Base-by-base conservation (phyloP, 2,113 vertebrate species). In the Zapus hudsonius region DNA sequence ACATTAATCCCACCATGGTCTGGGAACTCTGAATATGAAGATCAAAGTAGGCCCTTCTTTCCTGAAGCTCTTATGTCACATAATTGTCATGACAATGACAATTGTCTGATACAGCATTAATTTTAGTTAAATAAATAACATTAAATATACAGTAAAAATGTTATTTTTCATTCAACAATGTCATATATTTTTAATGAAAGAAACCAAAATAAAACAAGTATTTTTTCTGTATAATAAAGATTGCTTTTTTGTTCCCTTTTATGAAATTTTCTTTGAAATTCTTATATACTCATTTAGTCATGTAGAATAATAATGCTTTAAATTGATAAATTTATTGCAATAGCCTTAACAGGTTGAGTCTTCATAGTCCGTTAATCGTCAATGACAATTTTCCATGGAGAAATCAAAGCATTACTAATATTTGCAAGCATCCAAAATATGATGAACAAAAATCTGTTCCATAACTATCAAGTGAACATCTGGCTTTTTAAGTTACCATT, bases 251-350 rank as follows among this genome's bases (percentile, higher is more conserved):
- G 57, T 31, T 6, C 36, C 31, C 13, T 61, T 95, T 87, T 95
- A 93, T 96, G 96, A 90, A 78, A 96, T 96, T 97, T 95, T 52
- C 59, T 73, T 91, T 96, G 87, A 97, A 97, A 97, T 95, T 91
- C 79, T 96, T 93, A 95, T 96, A 95, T 38, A 36, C 47, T 61
- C 33, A 93, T 95, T 97, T 87, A 87, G 67, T 97, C 80, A 95
- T 96, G 93, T 95, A 87, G 70, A 97, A 97, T 97, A 96, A 86
- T 96, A 97, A 95, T 94, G 63, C 66, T 84, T 92, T 84, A 90
- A 72, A 96, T 95, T 95, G 79, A 76, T 93, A 95, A 96, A 94
- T 96, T 97, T 97, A 96, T 97, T 94, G 95, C 97, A 97, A 85
- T 92, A 97, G 91, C 66, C 91, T 84, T 91, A 97, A 90, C 92